Conservation (phyloP, 53 echinoderm and acorn worm species). For the Antedon mediterranea region DNA sequence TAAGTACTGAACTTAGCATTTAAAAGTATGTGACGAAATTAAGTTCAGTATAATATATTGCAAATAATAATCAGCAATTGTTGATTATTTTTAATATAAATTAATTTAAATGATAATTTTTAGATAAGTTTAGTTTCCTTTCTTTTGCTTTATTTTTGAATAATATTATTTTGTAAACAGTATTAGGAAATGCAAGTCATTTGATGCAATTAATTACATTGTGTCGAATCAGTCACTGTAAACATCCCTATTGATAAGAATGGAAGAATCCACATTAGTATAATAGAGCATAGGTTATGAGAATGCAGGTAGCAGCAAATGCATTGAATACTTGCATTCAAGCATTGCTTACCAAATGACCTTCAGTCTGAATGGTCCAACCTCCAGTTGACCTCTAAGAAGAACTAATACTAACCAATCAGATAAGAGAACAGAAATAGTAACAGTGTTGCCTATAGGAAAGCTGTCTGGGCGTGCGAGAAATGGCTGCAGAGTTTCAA, state of each 20-base stretch:
- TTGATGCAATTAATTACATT: neutral
- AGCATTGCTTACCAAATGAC: neutral
- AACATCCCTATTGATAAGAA: neutral
- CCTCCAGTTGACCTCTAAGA: neutral
- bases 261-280: neutral
- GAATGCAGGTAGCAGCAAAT: neutral
- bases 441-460: conserved; percentile 1
- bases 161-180: no score
- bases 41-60: no score
- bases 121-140: no score
- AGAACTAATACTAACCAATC: neutral
- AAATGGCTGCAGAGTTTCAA: neutral
- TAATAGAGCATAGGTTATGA: neutral
- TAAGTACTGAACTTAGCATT: no score
- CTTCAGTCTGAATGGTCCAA: neutral
- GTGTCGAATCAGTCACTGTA: neutral
- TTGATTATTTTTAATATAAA: no score
- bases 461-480: neutral
- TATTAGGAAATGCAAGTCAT: no score
- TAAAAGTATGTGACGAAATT: no score
- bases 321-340: neutral
- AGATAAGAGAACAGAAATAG: neutral
- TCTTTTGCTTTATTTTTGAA: no score
- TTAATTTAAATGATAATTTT: no score
- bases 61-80: no score